Evolutionary conservation across 2,888 invertebrate genomes (phyloP).

Genomic region (Melanostoma mellinum): DNA sequence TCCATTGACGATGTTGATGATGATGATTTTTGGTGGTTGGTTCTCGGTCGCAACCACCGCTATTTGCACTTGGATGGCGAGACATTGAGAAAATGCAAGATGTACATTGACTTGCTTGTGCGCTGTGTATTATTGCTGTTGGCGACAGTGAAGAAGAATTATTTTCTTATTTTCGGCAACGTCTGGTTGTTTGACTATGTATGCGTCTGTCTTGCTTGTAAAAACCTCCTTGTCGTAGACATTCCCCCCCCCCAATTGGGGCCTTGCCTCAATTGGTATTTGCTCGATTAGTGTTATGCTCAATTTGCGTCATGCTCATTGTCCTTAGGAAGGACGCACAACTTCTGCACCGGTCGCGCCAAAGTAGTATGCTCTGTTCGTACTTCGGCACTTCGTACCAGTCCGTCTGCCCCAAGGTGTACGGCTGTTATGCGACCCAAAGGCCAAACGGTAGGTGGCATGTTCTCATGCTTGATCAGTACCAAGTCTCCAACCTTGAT

Average conservation of each 20-base stretch:
- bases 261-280: neutral
- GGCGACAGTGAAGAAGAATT: too few relatives aligned
- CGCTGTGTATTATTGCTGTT: too few relatives aligned
- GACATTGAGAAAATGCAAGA: too few relatives aligned
- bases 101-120: too few relatives aligned
- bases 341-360: slow-evolving; percentile 24
- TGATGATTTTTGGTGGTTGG: too few relatives aligned
- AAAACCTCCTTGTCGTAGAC: neutral
- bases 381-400: slow-evolving; percentile 2
- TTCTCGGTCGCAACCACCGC: too few relatives aligned
- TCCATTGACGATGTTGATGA: too few relatives aligned
- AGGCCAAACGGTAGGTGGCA: slow-evolving; percentile 29
- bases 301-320: slow-evolving; percentile 9
- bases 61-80: too few relatives aligned
- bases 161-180: too few relatives aligned
- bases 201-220: too few relatives aligned
- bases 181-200: too few relatives aligned
- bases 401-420: neutral
- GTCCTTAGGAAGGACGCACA: slow-evolving; percentile 19
- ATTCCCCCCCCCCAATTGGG: slow-evolving; percentile 30
- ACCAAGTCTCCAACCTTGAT: neutral
- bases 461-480: slow-evolving; percentile 16
- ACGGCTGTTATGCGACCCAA: slow-evolving; percentile 5
- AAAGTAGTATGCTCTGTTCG: slow-evolving; percentile 9
- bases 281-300: neutral